These are phyloP conservation scores for Xenopus petersii DNA, from an alignment of 2,797 vertebrate genomes.

Conservation along the genomic window DNA sequence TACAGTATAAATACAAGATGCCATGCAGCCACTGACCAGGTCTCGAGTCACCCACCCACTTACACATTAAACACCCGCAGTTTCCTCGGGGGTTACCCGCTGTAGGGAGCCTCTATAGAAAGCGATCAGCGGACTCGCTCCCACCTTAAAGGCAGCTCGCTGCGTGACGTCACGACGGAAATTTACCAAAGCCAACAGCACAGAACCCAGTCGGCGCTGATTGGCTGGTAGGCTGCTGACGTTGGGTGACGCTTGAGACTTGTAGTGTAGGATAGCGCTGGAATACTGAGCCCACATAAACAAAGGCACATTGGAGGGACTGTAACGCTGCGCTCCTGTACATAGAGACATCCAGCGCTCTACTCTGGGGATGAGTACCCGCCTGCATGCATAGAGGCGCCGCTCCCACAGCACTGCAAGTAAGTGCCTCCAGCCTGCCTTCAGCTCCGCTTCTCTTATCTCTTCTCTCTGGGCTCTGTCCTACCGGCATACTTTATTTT, in stretches of 20 bases:
- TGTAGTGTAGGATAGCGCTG: constrained; percentile 84
- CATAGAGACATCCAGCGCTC: constrained; percentile 8
- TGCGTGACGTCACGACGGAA: constrained; percentile 71
- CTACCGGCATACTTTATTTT: too few species aligned
- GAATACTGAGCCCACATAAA: constrained; percentile 91
- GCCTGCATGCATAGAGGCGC: constrained; percentile 80
- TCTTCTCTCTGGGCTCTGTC: too few species aligned
- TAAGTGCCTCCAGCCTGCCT: constrained; percentile 59
- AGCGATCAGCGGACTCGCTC: constrained; percentile 48
- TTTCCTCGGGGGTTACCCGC: constrained; percentile 9
- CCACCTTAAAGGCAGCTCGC: constrained; percentile 63
- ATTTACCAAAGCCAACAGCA: constrained; percentile 65
- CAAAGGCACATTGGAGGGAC: constrained; percentile 96
- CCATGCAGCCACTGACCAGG: too few species aligned
- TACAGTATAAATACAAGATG: too few species aligned
- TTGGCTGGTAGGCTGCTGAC: constrained; percentile 75
- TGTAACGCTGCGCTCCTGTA: constrained; percentile 50
- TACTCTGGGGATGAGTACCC: constrained; percentile 56
- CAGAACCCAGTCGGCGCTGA: constrained; percentile 59
- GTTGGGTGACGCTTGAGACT: constrained; percentile 77
- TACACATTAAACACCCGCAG: too few species aligned
- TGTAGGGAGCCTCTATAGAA: constrained; percentile 54
- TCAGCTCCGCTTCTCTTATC: background rate
- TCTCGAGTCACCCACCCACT: too few species aligned
- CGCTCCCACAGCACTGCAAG: constrained; percentile 63